phyloP scores from a whole-genome alignment of 2,797 vertebrate species.

The Rallus crepitans region DNA sequence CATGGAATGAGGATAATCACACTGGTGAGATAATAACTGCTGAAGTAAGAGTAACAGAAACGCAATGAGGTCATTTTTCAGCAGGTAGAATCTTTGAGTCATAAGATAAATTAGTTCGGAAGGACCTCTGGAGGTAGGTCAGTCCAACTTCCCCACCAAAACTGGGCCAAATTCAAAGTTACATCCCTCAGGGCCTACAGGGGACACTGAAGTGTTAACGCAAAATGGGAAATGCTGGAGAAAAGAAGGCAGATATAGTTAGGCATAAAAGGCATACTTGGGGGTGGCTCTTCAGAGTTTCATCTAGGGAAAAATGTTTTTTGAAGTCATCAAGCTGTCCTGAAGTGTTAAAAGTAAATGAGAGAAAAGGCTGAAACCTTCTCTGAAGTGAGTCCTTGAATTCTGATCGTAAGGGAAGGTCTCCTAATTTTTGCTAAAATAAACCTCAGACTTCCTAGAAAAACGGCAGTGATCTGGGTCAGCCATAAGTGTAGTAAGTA shows the following conservation, averaged over 20 bases:
- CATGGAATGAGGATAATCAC: constrained; percentile 18
- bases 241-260: background rate
- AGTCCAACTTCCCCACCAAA: background rate
- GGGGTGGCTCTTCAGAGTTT: background rate
- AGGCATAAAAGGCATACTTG: background rate
- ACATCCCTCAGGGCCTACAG: background rate
- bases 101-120: constrained; percentile 21
- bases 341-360: background rate
- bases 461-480: background rate
- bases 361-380: background rate
- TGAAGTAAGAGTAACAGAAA: background rate
- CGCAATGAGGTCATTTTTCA: background rate
- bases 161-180: background rate
- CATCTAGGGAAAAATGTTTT: background rate
- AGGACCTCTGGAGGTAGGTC: constrained; percentile 38
- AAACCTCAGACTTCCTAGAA: background rate
- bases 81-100: background rate
- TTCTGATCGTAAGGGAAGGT: background rate
- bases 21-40: background rate
- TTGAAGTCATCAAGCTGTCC: background rate
- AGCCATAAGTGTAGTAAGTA: background rate
- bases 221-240: background rate
- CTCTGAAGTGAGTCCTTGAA: background rate
- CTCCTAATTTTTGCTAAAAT: background rate
- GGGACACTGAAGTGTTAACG: background rate